Conservation (phyloP, 2,888 invertebrate species). For the Dendrolimus pini region DNA sequence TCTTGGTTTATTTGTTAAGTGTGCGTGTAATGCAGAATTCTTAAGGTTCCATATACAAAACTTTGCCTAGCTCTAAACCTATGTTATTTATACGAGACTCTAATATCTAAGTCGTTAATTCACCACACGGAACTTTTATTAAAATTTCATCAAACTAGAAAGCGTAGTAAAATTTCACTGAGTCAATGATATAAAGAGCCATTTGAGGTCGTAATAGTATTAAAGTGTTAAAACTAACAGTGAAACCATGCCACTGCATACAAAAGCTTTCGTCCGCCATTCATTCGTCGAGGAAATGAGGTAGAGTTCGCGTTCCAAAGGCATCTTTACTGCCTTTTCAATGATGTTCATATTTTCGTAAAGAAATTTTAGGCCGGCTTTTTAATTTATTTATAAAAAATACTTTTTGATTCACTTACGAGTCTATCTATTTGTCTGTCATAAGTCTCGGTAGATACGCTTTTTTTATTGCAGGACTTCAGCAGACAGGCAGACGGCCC, state of each 20-base stretch:
- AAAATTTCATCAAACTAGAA: neutral
- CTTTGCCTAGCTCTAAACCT: too few relatives aligned
- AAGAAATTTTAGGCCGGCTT: constrained; percentile 20
- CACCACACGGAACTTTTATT: too few relatives aligned
- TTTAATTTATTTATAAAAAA: constrained; percentile 10
- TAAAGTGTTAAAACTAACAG: constrained; percentile 13
- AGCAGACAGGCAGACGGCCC: too few relatives aligned
- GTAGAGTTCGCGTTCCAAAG: constrained; percentile 29
- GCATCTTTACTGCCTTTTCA: constrained; percentile 22
- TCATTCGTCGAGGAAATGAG: constrained; percentile 28
- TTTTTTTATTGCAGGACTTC: too few relatives aligned
- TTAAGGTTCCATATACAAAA: too few relatives aligned
- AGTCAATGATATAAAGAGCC: neutral
- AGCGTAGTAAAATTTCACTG: neutral
- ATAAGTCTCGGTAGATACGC: too few relatives aligned
- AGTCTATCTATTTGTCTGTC: too few relatives aligned
- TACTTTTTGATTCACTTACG: too few relatives aligned
- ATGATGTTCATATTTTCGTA: constrained; percentile 29
- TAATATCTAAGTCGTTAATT: too few relatives aligned
- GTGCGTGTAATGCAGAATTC: too few relatives aligned
- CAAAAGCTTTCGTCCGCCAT: constrained; percentile 21
- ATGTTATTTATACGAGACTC: too few relatives aligned
- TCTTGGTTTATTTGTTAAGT: too few relatives aligned
- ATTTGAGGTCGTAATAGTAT: neutral
- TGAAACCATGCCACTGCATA: constrained; percentile 9